Conservation (phyloP, 2,888 invertebrate species). For the Acleris emargana region DNA sequence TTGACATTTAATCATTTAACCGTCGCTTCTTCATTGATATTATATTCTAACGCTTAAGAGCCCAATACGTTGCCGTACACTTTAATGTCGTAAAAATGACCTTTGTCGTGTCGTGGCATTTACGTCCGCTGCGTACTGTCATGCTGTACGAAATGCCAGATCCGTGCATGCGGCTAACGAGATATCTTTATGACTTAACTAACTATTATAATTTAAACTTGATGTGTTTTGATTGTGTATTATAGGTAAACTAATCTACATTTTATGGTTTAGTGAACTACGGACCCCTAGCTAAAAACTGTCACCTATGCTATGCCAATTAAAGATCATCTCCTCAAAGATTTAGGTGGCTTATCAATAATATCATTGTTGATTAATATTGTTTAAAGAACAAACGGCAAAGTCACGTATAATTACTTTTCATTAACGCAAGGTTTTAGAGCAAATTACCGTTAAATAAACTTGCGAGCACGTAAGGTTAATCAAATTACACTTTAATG, state of each 20-base stretch:
- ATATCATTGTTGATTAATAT: no score
- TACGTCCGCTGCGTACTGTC: constrained; percentile 30
- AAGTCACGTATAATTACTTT: background rate
- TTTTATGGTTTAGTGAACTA: no score
- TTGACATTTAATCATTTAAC: no score
- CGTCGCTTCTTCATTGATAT: no score
- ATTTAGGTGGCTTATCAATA: no score
- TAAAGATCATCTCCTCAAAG: no score
- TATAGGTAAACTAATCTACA: no score
- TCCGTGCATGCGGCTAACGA: constrained; percentile 60
- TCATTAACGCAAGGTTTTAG: background rate
- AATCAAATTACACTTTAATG: background rate
- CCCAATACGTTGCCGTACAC: constrained; percentile 3
- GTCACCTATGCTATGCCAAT: no score
- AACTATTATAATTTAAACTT: constrained; percentile 43
- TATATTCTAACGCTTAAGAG: no score
- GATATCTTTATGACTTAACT: constrained; percentile 51
- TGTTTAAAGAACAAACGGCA: no score
- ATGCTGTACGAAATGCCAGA: constrained; percentile 63
- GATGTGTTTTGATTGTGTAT: constrained; percentile 38
- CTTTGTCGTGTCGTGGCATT: constrained; percentile 35
- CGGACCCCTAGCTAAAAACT: no score
- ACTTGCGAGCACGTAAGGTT: constrained; percentile 13
- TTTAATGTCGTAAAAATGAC: constrained; percentile 32
- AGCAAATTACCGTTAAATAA: constrained; percentile 14